These are phyloP conservation scores for Achatina immaculata DNA, from an alignment of 1,140 invertebrate species.

Conservation along the genomic window DNA sequence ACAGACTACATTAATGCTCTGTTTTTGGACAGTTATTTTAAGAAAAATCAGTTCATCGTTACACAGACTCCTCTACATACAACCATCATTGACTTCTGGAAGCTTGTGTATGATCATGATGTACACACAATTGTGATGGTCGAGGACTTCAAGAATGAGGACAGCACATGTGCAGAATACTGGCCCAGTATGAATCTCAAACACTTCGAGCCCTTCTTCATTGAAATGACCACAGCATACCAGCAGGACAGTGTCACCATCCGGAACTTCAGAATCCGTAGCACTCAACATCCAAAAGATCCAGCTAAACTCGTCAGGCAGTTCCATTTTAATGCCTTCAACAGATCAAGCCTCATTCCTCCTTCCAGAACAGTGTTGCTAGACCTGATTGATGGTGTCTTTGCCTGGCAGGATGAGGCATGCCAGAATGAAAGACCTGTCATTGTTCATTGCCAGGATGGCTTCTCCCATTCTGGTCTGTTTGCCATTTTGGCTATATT, in stretches of 20 bases:
- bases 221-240: constrained; percentile 49
- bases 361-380: constrained; percentile 59
- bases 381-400: constrained; percentile 56
- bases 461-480: constrained; percentile 66
- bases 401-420: constrained; percentile 54
- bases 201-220: constrained; percentile 61
- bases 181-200: constrained; percentile 64
- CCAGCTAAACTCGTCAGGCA: constrained; percentile 53
- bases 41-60: constrained; percentile 62
- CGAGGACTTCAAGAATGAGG: constrained; percentile 58
- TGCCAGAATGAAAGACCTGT: constrained; percentile 50
- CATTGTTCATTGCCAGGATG: constrained; percentile 63
- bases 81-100: constrained; percentile 70
- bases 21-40: constrained; percentile 62
- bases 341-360: constrained; percentile 55
- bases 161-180: constrained; percentile 65
- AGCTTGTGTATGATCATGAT: constrained; percentile 66
- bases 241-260: constrained; percentile 57
- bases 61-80: constrained; percentile 68
- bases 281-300: constrained; percentile 48
- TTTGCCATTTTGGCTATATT: constrained; percentile 56
- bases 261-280: constrained; percentile 52
- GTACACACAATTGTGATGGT: constrained; percentile 66
- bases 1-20: constrained; percentile 70
- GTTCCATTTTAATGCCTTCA: constrained; percentile 65